phyloP scores from a whole-genome alignment of 2,888 invertebrate genomes.

The Therioaphis trifolii region DNA sequence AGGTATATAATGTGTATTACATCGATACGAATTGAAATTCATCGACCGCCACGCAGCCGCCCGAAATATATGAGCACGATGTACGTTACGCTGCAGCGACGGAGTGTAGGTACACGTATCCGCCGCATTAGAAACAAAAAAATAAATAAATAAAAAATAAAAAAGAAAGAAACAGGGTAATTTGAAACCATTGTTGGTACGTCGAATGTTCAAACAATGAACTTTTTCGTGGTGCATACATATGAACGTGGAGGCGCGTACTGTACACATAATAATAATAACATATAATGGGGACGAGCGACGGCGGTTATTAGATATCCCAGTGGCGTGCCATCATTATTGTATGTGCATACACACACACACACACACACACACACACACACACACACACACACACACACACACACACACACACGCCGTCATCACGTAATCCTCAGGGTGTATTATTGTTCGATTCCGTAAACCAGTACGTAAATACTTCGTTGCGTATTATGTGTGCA shows the following conservation, averaged over 20 bases:
- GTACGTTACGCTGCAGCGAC: neutral
- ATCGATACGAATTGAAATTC: conserved; percentile 27
- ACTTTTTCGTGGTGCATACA: conserved; percentile 52
- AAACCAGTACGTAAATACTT: conserved; percentile 33
- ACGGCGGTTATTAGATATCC: conserved; percentile 47
- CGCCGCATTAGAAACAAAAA: neutral
- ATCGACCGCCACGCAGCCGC: neutral
- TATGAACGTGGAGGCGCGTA: neutral
- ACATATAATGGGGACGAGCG: conserved; percentile 23
- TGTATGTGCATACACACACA: neutral
- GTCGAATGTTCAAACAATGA: conserved; percentile 58
- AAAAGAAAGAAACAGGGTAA: conserved; percentile 43
- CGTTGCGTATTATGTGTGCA: neutral
- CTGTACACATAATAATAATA: neutral
- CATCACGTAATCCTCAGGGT: conserved; percentile 54
- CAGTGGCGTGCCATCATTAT: conserved; percentile 53
- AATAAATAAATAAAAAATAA: neutral
- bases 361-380: neutral
- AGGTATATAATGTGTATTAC: neutral
- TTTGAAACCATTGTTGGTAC: conserved; percentile 57
- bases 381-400: neutral
- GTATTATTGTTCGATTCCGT: conserved; percentile 52
- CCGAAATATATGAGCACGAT: neutral
- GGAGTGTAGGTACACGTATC: neutral
- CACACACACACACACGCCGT: neutral